Conservation (phyloP, 2,888 invertebrate genomes). For the Argyra leucocephala region DNA sequence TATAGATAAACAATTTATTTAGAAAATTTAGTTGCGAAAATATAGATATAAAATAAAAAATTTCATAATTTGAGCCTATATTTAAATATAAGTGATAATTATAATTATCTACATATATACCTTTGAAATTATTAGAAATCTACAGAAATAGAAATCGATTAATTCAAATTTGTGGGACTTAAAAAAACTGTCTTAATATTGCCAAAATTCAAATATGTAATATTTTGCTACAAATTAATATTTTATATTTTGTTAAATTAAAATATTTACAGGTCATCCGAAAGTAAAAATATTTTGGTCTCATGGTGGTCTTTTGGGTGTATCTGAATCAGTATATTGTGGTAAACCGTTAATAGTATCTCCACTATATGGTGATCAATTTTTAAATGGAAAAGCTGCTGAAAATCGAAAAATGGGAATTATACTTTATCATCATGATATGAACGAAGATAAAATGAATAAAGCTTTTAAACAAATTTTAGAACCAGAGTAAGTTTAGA, state of each 20-base stretch:
- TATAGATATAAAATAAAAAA: too few species aligned
- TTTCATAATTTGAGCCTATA: not conserved
- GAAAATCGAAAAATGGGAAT: conserved; percentile 53
- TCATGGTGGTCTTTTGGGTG: conserved; percentile 59
- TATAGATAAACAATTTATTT: too few species aligned
- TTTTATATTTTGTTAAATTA: too few species aligned
- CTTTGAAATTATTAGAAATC: too few species aligned
- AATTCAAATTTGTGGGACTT: too few species aligned
- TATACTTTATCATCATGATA: conserved; percentile 48
- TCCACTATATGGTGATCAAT: conserved; percentile 63
- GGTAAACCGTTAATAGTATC: conserved; percentile 57
- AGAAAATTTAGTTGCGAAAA: too few species aligned
- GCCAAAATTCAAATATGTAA: too few species aligned
- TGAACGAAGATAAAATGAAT: conserved; percentile 27
- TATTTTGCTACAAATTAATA: too few species aligned
- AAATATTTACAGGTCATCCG: conserved; percentile 53
- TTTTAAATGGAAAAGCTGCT: conserved; percentile 53
- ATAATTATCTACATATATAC: too few species aligned
- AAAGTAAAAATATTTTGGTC: conserved; percentile 58
- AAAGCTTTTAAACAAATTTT: not conserved
- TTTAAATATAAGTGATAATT: not conserved
- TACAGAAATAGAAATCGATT: too few species aligned
- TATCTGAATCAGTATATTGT: conserved; percentile 57
- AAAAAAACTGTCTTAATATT: too few species aligned
- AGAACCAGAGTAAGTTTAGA: conserved; percentile 1